Percentiles rank a stretch among this genome's conserved stretches.
phyloP scores from a whole-genome alignment of 2,888 invertebrate species.

The Tipula confusa region DNA sequence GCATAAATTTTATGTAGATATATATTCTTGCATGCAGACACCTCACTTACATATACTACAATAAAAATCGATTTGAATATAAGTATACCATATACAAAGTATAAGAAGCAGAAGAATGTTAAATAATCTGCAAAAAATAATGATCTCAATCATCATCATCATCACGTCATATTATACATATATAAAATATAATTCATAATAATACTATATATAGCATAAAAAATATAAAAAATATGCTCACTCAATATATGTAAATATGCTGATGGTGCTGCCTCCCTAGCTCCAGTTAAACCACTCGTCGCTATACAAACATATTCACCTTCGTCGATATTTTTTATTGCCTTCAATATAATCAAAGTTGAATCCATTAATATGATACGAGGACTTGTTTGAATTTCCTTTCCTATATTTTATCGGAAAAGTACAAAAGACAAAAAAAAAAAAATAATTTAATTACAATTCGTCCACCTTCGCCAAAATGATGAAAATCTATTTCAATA shows the following conservation, averaged over 20 bases:
- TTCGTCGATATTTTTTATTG: conserved; percentile 40
- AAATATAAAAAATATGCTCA: conserved; percentile 41
- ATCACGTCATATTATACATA: neutral
- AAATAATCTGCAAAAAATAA: neutral
- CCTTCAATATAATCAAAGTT: conserved; percentile 40
- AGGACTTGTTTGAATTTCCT: neutral
- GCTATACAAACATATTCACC: conserved; percentile 50
- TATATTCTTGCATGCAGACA: neutral
- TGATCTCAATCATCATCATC: neutral
- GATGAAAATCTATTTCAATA: conserved; percentile 32
- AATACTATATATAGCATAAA: neutral
- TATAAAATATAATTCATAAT: neutral
- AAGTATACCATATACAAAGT: neutral
- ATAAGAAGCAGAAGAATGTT: neutral
- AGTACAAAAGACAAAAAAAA: neutral
- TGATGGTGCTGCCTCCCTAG: conserved; percentile 49
- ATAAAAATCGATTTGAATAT: neutral
- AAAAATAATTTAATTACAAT: conserved; percentile 14
- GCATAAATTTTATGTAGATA: conserved; percentile 1
- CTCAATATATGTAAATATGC: conserved; percentile 48
- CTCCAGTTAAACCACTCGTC: conserved; percentile 47
- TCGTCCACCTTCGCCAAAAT: neutral
- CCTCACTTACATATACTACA: neutral
- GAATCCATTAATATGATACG: conserved; percentile 44
- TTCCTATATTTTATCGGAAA: neutral